phyloP scores from a whole-genome alignment of 2,797 vertebrate species.

The Scolopax rusticola region DNA sequence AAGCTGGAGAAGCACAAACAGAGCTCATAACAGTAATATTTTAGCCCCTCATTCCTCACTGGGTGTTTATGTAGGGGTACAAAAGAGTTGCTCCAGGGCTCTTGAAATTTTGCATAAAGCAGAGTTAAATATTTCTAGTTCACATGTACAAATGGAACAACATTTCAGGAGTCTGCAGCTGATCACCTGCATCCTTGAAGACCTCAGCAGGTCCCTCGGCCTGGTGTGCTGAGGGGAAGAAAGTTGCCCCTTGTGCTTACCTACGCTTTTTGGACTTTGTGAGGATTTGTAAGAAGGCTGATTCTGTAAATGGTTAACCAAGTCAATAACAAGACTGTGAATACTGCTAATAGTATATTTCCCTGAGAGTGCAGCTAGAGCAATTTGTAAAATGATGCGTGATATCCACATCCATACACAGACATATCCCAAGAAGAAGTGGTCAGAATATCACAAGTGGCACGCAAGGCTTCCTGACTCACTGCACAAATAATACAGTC shows the following conservation, averaged over 20 bases:
- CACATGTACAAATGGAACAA: background rate
- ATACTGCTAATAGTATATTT: background rate
- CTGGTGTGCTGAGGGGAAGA: background rate
- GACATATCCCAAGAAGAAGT: background rate
- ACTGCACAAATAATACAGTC: background rate
- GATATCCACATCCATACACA: background rate
- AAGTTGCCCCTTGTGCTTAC: background rate
- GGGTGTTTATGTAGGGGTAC: background rate
- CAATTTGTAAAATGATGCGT: background rate
- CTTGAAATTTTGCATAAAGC: background rate
- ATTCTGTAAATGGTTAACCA: slow-evolving; percentile 12
- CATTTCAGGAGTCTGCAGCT: background rate
- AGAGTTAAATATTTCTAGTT: background rate
- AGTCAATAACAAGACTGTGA: background rate
- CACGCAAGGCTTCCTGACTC: background rate
- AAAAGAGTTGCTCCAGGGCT: background rate
- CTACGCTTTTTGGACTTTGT: background rate
- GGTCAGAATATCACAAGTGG: background rate
- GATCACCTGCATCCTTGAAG: background rate
- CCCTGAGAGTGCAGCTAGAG: background rate
- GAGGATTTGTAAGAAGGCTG: background rate
- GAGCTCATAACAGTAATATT: background rate
- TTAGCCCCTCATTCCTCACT: background rate
- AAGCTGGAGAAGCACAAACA: background rate
- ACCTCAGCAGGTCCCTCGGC: background rate